Base-by-base conservation (phyloP, 2,888 invertebrate genomes). In the Thecocarcelia acutangulata region DNA sequence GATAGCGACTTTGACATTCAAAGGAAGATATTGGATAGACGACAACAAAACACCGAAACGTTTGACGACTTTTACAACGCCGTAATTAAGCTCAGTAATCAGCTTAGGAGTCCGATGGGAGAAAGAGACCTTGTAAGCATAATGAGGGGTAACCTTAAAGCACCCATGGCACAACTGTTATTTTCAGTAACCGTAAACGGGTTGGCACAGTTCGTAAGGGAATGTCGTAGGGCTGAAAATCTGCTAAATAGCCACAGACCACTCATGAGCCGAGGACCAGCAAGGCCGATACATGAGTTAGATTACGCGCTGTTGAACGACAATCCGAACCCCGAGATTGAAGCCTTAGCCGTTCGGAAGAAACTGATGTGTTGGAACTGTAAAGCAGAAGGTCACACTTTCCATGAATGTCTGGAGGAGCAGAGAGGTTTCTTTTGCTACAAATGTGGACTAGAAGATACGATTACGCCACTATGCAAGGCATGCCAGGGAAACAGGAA, bases 361-460 rank as follows among this genome's bases (percentile, higher is more conserved):
- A 28, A 28, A 6, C 6, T 28, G 6, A 6, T 5, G 28, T 63
- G 33, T 15, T 59, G 59, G 59, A 59, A 59, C 59, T 59, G 59
- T 9, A 21, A 40, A 9, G 40, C 8, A 19, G 13, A 21, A 59
- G 59, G 42, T 2, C 59, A 44, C 15, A 44, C 24, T 1, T 44
- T 24, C 12, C n/a, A 24, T 8, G 44, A 61, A 1, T 44, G 59
- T 3, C 3, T 9, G 2, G 42, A 40, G 8, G 58, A 37, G 12
- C 24, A 58, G 6, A 17, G 58, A 24, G 6, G 12, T 12, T 40
- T 58, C 13, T 58, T 58, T 40, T 58, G 58, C 13, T 58, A 40
- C 17, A 19, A 40, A 11, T 58, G 58, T 19, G 40, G 40, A n/a
- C n/a, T 56, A 15, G 56, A 8, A 0, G 19, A 15, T 2, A 15